phyloP scores from a whole-genome alignment of 2,888 invertebrate species.

The Euplagia quadripunctaria region DNA sequence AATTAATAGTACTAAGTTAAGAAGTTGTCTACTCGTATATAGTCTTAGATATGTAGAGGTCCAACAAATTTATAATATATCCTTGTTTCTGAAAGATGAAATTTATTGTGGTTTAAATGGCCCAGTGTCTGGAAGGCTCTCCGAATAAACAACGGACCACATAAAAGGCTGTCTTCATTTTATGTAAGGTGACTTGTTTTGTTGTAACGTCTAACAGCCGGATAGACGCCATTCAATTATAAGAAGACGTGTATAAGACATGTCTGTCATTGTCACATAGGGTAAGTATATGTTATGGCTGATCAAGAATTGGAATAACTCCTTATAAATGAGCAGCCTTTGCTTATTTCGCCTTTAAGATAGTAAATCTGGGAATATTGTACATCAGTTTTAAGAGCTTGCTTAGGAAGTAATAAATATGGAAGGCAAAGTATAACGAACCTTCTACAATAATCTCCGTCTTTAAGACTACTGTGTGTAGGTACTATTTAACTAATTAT shows the following conservation, averaged over 20 bases:
- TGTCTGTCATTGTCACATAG: not conserved
- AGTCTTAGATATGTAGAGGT: not conserved
- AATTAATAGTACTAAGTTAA: not conserved
- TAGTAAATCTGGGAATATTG: not conserved
- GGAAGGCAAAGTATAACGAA: slow-evolving; percentile 1
- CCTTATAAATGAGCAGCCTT: not conserved
- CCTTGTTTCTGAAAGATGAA: not conserved
- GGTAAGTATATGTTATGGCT: not conserved
- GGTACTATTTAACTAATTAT: slow-evolving; percentile 25
- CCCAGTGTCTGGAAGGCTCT: not conserved
- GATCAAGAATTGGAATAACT: not conserved
- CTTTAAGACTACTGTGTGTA: slow-evolving; percentile 20
- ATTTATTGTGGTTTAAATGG: not conserved
- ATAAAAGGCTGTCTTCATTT: not conserved
- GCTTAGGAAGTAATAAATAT: slow-evolving; percentile 10
- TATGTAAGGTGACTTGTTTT: not conserved
- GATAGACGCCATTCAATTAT: not conserved
- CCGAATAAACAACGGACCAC: not conserved
- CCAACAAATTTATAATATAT: not conserved
- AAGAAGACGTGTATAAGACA: not conserved
- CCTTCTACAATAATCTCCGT: not conserved
- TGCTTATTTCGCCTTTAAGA: not conserved
- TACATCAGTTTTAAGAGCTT: slow-evolving; percentile 3
- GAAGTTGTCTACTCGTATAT: not conserved
- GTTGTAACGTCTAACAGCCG: not conserved